phyloP scores from a whole-genome alignment of 2,888 invertebrate genomes.

The Atherix ibis region DNA sequence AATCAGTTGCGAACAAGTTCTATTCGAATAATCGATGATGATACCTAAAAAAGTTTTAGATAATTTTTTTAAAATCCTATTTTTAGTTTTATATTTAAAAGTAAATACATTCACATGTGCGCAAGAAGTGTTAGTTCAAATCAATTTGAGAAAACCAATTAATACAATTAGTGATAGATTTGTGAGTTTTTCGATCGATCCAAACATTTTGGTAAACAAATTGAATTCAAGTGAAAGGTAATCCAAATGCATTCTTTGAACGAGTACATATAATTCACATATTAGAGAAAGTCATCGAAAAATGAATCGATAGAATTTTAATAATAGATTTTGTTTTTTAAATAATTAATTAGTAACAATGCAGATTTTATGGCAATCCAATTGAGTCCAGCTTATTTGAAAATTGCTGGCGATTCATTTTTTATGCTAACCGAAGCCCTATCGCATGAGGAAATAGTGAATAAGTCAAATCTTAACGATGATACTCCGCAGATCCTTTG shows the following conservation, averaged over 20 bases:
- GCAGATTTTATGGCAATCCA: conserved; percentile 8
- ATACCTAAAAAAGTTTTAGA: too few species aligned
- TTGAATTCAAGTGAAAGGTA: conserved; percentile 28
- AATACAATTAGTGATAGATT: conserved; percentile 53
- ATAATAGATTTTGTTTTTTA: conserved; percentile 6
- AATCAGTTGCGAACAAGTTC: too few species aligned
- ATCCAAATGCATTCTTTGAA: too few species aligned
- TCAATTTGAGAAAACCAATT: conserved; percentile 44
- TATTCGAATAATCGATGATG: too few species aligned
- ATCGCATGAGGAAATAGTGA: conserved; percentile 17
- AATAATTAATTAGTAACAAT: conserved; percentile 23
- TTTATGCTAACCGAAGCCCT: conserved; percentile 4
- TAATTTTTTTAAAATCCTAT: too few species aligned
- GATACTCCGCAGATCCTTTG: conserved; percentile 3
- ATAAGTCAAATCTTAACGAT: conserved; percentile 31
- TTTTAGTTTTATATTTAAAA: too few species aligned
- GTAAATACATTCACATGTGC: too few species aligned
- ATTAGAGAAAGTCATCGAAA: conserved; percentile 1
- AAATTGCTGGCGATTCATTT: conserved; percentile 7
- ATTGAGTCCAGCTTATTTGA: conserved; percentile 8
- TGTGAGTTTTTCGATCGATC: conserved; percentile 57
- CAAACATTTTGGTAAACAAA: conserved; percentile 40
- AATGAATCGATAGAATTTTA: conserved; percentile 4
- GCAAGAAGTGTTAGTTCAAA: conserved; percentile 38
- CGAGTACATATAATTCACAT: conserved; percentile 28